Percentiles rank a stretch among this genome's conserved stretches.
phyloP scores from a whole-genome alignment of 2,113 vertebrate species.

The Bufo bufo region DNA sequence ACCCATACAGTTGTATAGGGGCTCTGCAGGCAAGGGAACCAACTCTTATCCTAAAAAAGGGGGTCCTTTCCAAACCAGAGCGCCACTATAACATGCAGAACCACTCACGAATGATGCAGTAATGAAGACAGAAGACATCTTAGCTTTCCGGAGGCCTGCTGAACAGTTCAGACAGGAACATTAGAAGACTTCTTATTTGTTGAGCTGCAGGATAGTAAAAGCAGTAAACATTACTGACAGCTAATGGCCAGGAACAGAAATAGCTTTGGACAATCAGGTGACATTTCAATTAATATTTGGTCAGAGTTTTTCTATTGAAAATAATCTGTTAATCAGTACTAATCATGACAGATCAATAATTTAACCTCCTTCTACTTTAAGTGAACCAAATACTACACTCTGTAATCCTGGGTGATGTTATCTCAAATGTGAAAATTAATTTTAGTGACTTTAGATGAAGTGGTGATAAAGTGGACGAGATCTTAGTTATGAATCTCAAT shows the following conservation, averaged over 20 bases:
- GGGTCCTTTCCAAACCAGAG: not conserved
- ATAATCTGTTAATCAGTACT: conserved; percentile 29
- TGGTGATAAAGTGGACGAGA: conserved; percentile 52
- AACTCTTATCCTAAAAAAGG: too few species aligned
- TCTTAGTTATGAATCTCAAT: conserved; percentile 57
- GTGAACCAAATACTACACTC: conserved; percentile 39
- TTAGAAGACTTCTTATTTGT: not conserved
- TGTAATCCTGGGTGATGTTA: conserved; percentile 34
- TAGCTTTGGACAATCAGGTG: conserved; percentile 39
- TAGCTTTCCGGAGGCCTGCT: not conserved
- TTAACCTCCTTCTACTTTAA: conserved; percentile 53
- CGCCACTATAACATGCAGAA: not conserved
- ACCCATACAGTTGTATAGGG: too few species aligned
- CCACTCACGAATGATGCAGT: not conserved
- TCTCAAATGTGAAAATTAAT: conserved; percentile 53
- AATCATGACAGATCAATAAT: conserved; percentile 45
- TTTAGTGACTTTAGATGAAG: conserved; percentile 50
- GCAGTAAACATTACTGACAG: conserved; percentile 43
- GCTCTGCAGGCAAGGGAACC: too few species aligned
- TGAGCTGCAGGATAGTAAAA: not conserved
- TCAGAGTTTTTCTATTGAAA: conserved; percentile 41
- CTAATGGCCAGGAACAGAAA: conserved; percentile 28
- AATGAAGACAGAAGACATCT: not conserved
- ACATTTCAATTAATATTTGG: conserved; percentile 39
- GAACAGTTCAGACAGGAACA: conserved; percentile 4